Conservation (phyloP, 2,113 vertebrate species). For the Siniperca chuatsi region DNA sequence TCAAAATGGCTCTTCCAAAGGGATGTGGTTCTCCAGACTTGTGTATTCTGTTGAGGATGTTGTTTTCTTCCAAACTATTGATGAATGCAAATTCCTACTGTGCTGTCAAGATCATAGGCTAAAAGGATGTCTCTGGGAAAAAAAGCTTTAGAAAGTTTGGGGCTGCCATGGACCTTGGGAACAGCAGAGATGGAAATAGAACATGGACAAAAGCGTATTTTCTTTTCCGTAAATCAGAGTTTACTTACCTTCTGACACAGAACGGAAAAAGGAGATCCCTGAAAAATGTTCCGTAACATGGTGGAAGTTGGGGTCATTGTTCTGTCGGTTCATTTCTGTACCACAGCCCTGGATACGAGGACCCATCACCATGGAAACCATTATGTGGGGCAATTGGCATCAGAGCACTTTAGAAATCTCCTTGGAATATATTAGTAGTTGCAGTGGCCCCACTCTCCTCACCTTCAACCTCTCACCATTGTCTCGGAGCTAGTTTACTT, state of each 20-base stretch:
- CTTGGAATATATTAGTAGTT: conserved; percentile 78
- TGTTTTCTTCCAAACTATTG: conserved; percentile 60
- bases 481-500: conserved; percentile 60
- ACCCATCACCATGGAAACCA: conserved; percentile 81
- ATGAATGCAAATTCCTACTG: conserved; percentile 73
- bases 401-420: conserved; percentile 77
- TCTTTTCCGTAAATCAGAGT: conserved; percentile 58
- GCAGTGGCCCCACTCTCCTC: conserved; percentile 63
- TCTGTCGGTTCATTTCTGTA: conserved; percentile 65
- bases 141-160: conserved; percentile 54
- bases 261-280: conserved; percentile 36
- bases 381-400: conserved; percentile 80
- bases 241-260: conserved; percentile 67
- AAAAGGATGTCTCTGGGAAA: conserved; percentile 68
- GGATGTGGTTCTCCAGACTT: conserved; percentile 23
- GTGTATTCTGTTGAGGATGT: conserved; percentile 47
- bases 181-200: conserved; percentile 41
- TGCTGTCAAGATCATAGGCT: conserved; percentile 64
- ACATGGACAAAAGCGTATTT: conserved; percentile 56
- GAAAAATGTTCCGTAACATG: conserved; percentile 58
- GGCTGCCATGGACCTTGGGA: conserved; percentile 62
- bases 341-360: conserved; percentile 60
- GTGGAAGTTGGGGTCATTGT: conserved; percentile 77
- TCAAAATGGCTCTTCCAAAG: background rate
- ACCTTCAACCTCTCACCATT: conserved; percentile 71